Conservation (phyloP, 2,113 vertebrate species). For the Telmatochromis sp. region DNA sequence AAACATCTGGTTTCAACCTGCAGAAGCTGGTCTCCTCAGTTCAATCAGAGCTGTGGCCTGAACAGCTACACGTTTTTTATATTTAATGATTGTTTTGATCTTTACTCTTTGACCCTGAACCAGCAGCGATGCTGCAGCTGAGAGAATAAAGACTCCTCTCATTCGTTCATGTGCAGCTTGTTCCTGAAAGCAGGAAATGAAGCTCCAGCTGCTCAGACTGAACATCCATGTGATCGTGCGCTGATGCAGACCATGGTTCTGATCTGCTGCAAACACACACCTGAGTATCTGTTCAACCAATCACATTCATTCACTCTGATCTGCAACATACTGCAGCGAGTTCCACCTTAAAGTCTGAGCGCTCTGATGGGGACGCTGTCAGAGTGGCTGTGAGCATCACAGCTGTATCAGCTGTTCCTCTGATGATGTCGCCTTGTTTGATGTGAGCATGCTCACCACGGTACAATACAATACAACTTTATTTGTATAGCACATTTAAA, state of each 20-base stretch:
- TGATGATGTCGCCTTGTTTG: not conserved
- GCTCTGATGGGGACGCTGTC: not conserved
- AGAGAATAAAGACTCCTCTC: not conserved
- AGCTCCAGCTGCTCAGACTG: not conserved
- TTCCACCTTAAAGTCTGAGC: not conserved
- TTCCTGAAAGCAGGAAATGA: not conserved
- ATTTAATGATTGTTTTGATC: not conserved
- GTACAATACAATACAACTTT: not conserved
- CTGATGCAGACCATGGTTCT: not conserved
- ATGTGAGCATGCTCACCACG: not conserved
- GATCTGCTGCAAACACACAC: not conserved
- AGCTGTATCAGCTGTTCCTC: not conserved
- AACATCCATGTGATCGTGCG: not conserved
- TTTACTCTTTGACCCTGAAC: not conserved
- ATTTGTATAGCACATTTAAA: no score
- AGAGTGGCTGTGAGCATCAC: not conserved
- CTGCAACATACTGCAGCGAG: not conserved
- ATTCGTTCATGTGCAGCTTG: not conserved
- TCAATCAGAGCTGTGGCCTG: not conserved
- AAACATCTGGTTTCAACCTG: not conserved
- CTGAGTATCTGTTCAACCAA: not conserved
- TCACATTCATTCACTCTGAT: not conserved
- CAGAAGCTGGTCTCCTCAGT: not conserved
- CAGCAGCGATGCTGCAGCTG: not conserved
- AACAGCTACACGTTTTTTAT: not conserved